A percentile compares a stretch with the other conserved stretches of the same genome.
These are phyloP conservation scores for Pterobdella sp. DNA, from an alignment of 2,888 invertebrate genomes.

Conservation along the genomic window DNA sequence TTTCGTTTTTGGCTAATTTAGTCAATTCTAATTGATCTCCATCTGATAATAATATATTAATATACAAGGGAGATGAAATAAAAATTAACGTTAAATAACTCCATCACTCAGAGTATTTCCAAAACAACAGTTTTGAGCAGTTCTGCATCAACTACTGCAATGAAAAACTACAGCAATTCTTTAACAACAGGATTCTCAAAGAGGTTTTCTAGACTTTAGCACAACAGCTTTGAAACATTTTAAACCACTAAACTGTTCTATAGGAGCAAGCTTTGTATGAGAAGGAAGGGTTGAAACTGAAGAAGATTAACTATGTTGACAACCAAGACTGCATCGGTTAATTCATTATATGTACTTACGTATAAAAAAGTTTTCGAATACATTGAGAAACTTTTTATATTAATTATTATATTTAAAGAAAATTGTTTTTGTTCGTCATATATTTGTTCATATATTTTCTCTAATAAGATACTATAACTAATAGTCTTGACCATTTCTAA, in stretches of 20 bases:
- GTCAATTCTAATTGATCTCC: too few species aligned
- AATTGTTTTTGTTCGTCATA: too few species aligned
- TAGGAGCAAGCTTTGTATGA: slow-evolving; percentile 83
- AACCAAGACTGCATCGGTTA: slow-evolving; percentile 92
- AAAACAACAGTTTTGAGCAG: slow-evolving; percentile 68
- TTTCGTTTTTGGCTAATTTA: too few species aligned
- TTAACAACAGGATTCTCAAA: slow-evolving; percentile 91
- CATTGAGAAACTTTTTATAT: too few species aligned
- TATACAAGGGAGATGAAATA: too few species aligned
- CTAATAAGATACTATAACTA: too few species aligned
- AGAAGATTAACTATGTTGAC: slow-evolving; percentile 84
- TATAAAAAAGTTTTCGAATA: too few species aligned
- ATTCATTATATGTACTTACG: slow-evolving; percentile 31
- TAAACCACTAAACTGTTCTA: slow-evolving; percentile 22
- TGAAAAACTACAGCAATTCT: slow-evolving; percentile 95
- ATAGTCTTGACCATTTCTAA: too few species aligned
- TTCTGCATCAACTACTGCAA: slow-evolving; percentile 99
- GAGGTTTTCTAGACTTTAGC: slow-evolving; percentile 53
- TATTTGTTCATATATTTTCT: too few species aligned
- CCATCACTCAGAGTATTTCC: slow-evolving; percentile 64
- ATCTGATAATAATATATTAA: too few species aligned
- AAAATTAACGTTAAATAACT: too few species aligned
- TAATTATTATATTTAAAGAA: too few species aligned
- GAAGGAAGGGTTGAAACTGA: slow-evolving; percentile 81
- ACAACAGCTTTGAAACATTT: not conserved